Evolutionary conservation across 2,113 vertebrate genomes (phyloP).

Genomic region (Psophia crepitans): DNA sequence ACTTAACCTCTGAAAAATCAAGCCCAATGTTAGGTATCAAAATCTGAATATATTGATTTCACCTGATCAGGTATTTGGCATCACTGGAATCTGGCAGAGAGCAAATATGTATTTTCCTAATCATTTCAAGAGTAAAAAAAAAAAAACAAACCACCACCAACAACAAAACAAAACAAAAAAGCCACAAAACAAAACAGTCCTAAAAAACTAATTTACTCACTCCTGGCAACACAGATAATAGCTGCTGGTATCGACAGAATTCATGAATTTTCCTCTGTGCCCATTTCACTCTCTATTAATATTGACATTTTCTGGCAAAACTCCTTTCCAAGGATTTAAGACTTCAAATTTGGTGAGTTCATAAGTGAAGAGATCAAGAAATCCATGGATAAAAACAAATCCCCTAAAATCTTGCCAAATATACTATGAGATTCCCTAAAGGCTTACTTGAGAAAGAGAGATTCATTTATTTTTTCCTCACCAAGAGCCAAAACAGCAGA

Average conservation of each 20-base stretch:
- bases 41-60: neutral
- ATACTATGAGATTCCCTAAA: neutral
- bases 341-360: neutral
- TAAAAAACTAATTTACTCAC: neutral
- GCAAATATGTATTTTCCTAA: neutral
- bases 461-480: neutral
- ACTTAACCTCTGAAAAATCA: neutral
- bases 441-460: neutral
- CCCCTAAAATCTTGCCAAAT: slow-evolving; percentile 4
- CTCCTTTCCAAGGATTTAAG: neutral
- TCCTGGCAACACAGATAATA: neutral
- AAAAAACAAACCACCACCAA: too few relatives aligned
- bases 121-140: neutral
- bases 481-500: neutral
- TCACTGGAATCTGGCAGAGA: neutral
- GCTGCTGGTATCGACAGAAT: neutral
- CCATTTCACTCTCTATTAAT: neutral
- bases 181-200: too few relatives aligned
- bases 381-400: slow-evolving; percentile 17
- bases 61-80: neutral
- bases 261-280: neutral
- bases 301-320: neutral
- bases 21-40: neutral
- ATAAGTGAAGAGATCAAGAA: slow-evolving; percentile 10
- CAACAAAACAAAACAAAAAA: too few relatives aligned